Percentiles rank a stretch among this genome's conserved stretches.
Evolutionary conservation across 2,797 vertebrate genomes (phyloP).

Genomic region (Oreochromis mossambicus): DNA sequence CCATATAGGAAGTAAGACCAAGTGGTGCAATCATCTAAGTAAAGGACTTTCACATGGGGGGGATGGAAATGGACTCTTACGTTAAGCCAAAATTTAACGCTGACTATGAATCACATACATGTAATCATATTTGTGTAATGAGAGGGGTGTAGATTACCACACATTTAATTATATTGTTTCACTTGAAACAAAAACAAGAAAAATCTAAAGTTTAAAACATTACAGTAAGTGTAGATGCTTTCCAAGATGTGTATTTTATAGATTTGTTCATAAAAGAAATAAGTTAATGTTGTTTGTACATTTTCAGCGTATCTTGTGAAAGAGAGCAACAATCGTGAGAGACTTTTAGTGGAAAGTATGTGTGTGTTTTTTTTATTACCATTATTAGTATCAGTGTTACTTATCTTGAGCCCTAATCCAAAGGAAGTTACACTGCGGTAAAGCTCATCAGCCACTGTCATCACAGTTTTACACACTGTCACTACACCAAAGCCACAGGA

Average conservation of each 20-base stretch:
- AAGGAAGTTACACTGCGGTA: background rate
- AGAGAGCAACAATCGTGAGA: background rate
- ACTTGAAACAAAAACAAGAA: background rate
- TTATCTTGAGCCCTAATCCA: background rate
- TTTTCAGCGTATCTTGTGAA: background rate
- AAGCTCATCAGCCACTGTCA: background rate
- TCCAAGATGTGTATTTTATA: background rate
- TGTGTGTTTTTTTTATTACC: background rate
- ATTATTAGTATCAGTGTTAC: background rate
- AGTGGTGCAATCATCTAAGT: background rate
- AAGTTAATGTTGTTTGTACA: rapidly evolving
- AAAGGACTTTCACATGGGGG: background rate
- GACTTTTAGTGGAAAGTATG: background rate
- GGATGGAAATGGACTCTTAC: background rate
- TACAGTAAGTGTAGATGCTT: background rate
- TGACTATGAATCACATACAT: background rate
- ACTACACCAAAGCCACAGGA: background rate
- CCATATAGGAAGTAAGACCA: background rate
- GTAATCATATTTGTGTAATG: background rate
- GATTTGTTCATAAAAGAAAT: background rate
- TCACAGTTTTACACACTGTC: background rate
- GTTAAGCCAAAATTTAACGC: background rate
- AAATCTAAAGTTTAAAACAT: background rate
- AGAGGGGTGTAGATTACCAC: background rate
- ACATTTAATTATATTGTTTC: background rate